Percentiles rank a stretch among this genome's conserved stretches.
Evolutionary conservation across 2,113 vertebrate genomes (phyloP).

Genomic region (Paratilapia polleni): DNA sequence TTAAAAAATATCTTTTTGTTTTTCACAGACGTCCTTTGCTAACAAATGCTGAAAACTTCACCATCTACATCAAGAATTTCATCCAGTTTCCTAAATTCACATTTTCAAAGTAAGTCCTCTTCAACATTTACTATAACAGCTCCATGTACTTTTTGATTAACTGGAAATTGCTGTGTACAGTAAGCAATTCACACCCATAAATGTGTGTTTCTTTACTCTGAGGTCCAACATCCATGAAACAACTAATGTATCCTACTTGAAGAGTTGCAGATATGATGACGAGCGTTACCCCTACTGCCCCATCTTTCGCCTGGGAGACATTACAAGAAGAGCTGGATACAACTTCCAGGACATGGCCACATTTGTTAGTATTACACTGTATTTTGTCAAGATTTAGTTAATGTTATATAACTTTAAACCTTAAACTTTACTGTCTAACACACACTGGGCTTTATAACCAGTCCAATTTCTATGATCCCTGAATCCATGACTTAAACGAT

Average conservation of each 20-base stretch:
- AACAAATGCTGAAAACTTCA: constrained; percentile 88
- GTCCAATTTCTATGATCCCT: not conserved
- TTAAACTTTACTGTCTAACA: not conserved
- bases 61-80: constrained; percentile 94
- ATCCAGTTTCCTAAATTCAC: constrained; percentile 89
- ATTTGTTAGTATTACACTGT: constrained; percentile 75
- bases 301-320: constrained; percentile 87
- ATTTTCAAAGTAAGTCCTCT: constrained; percentile 86
- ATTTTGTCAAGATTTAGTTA: not conserved
- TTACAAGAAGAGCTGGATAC: constrained; percentile 83
- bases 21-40: constrained; percentile 82
- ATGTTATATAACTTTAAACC: not conserved
- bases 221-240: constrained; percentile 88
- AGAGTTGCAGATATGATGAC: constrained; percentile 82
- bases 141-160: not conserved
- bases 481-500: not conserved
- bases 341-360: constrained; percentile 85
- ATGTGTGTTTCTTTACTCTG: constrained; percentile 17
- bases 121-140: not conserved
- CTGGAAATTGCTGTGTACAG: not conserved
- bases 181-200: not conserved
- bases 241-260: constrained; percentile 80
- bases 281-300: constrained; percentile 87
- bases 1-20: no score
- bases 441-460: not conserved